Evolutionary conservation across 2,888 invertebrate genomes (phyloP).

Genomic region (Drosophila suboccidentalis): DNA sequence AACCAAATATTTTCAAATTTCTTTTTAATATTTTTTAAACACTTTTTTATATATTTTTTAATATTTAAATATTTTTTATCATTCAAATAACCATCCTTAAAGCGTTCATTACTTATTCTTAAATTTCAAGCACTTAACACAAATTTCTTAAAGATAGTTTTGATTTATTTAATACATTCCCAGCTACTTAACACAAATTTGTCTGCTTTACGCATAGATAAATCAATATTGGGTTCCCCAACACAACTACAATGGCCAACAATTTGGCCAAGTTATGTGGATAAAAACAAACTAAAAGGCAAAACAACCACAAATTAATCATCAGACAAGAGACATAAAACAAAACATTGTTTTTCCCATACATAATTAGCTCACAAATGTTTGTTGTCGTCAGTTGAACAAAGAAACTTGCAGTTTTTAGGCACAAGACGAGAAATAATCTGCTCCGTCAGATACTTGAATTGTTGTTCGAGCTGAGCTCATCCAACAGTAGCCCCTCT

Average conservation of each 20-base stretch:
- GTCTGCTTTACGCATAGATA: constrained; percentile 10
- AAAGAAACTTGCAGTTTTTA: constrained; percentile 45
- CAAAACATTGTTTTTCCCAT: constrained; percentile 67
- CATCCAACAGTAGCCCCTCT: constrained; percentile 45
- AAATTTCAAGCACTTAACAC: too few species aligned
- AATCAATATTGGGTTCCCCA: constrained; percentile 31
- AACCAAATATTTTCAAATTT: too few species aligned
- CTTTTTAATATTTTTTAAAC: too few species aligned
- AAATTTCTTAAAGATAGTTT: neutral
- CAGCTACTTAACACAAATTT: constrained; percentile 3
- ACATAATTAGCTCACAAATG: constrained; percentile 75
- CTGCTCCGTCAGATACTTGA: constrained; percentile 31
- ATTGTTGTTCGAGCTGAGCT: constrained; percentile 48
- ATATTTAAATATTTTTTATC: too few species aligned
- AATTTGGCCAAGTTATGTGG: constrained; percentile 15
- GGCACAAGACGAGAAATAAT: constrained; percentile 59
- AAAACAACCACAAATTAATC: constrained; percentile 41
- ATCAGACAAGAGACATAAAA: constrained; percentile 53
- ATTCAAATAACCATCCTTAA: too few species aligned
- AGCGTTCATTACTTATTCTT: too few species aligned
- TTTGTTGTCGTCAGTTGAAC: constrained; percentile 31
- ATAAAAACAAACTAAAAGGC: constrained; percentile 26
- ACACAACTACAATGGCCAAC: constrained; percentile 19
- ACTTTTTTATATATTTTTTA: too few species aligned
- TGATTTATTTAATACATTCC: neutral